Evolutionary conservation across 2,113 vertebrate species (phyloP), one percentile per base, ranked within the genome.

Genomic region (Lates calcarifer): DNA sequence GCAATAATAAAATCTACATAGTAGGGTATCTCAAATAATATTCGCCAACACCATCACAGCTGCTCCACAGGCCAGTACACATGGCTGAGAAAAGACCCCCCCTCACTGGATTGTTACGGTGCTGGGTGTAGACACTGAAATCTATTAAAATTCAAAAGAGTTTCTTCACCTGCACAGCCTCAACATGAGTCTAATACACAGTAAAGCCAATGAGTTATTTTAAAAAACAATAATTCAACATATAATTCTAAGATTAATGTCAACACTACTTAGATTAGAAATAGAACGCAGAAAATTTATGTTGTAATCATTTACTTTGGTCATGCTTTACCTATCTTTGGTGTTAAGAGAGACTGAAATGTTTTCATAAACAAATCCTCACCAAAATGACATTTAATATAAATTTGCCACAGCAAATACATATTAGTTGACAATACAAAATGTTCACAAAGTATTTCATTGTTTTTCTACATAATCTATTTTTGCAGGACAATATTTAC

Each of bases 1-100:
- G 66, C 45, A 75, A 81, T 87, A 68, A 85, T 73, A 75, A 61
- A 41, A 82, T 84, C 74, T 84, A 53, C 67, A 74, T 33, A n/a
- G 63, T 6, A 29, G 17, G 20, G 18, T 4, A 39, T 57, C 17
- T 70, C 11, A 66, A 69, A 81, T 83, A 63, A 81, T 86, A 78
- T 83, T 47, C 37, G 41, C 28, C 55, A 56, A 12, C 77, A 18
- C 24, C 24, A 17, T 28, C 72, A 12, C 89, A 90, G 83, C 89
- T 90, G 89, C 89, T 88, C 81, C 77, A 49, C 17, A 10, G 1
- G 18, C 43, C 31, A 4, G 58, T 28, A 18, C 24, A 58, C 10
- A 3, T 9, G 43, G 55, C 20, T 12, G 53, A 35, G 20, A 22
- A 24, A 3, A n/a, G n/a, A n/a, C n/a, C n/a, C n/a, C n/a, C n/a